Conservation (phyloP, 2,113 vertebrate species). For the Danionella cerebrum region DNA sequence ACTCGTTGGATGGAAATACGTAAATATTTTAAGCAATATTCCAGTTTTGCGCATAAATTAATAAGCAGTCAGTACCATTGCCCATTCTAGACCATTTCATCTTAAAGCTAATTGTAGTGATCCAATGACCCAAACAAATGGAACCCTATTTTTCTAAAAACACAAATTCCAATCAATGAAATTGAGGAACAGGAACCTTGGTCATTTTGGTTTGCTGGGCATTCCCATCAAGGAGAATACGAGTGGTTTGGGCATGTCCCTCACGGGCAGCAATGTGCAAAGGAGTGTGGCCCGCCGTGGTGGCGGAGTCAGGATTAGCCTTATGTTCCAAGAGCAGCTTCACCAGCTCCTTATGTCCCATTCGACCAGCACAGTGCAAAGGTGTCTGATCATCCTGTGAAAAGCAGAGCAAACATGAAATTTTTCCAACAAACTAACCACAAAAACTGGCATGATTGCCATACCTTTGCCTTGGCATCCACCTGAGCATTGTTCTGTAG, state of each 20-base stretch:
- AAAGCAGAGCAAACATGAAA: neutral
- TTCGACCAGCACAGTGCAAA: conserved; percentile 90
- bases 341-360: conserved; percentile 85
- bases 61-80: too few relatives aligned
- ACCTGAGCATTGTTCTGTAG: conserved; percentile 93
- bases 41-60: too few relatives aligned
- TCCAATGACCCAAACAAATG: too few relatives aligned
- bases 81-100: too few relatives aligned
- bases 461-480: conserved; percentile 91
- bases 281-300: conserved; percentile 85
- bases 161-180: too few relatives aligned
- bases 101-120: too few relatives aligned
- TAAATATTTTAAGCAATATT: too few relatives aligned
- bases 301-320: conserved; percentile 80
- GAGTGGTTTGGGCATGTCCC: conserved; percentile 78
- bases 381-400: conserved; percentile 92
- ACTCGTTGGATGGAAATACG: too few relatives aligned
- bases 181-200: conserved; percentile 60
- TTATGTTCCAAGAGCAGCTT: conserved; percentile 80
- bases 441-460: neutral
- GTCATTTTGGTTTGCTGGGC: conserved; percentile 91
- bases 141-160: too few relatives aligned
- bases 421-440: neutral
- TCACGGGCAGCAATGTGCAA: conserved; percentile 85
- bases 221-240: conserved; percentile 78